These are phyloP conservation scores for Platygyra sinensis DNA, from an alignment of 64 coral and sea anemone species.

Conservation along the genomic window DNA sequence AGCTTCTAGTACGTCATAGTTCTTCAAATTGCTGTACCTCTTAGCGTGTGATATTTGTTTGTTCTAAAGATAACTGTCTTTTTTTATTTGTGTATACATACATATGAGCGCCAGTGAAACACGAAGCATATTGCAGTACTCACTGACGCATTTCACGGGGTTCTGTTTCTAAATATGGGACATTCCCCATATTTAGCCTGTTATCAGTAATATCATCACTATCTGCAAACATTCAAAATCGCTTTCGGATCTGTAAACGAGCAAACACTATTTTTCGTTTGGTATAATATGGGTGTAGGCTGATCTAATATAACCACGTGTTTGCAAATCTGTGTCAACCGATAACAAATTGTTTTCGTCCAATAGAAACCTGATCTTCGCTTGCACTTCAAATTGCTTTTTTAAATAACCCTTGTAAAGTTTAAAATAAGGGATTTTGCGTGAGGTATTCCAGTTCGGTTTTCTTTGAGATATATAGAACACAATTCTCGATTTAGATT, in stretches of 20 bases:
- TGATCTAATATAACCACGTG: no score
- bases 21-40: background rate
- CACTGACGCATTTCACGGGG: background rate
- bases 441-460: background rate
- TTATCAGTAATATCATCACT: background rate
- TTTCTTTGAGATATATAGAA: conserved; percentile 3
- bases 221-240: background rate
- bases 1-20: background rate
- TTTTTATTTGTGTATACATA: conserved; percentile 29
- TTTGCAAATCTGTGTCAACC: no score
- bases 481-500: background rate
- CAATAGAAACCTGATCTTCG: background rate
- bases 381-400: background rate
- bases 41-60: conserved; percentile 13
- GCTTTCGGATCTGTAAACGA: background rate
- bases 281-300: no score
- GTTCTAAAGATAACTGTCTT: conserved; percentile 3
- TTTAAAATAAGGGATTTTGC: background rate
- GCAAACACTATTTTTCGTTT: background rate
- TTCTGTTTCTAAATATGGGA: background rate
- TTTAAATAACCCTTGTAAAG: background rate
- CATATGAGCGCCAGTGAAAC: background rate
- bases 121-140: background rate
- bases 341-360: no score
- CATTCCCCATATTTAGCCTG: conserved; percentile 1